Base-by-base conservation (phyloP, 2,113 vertebrate genomes). In the Bos javanicus region DNA sequence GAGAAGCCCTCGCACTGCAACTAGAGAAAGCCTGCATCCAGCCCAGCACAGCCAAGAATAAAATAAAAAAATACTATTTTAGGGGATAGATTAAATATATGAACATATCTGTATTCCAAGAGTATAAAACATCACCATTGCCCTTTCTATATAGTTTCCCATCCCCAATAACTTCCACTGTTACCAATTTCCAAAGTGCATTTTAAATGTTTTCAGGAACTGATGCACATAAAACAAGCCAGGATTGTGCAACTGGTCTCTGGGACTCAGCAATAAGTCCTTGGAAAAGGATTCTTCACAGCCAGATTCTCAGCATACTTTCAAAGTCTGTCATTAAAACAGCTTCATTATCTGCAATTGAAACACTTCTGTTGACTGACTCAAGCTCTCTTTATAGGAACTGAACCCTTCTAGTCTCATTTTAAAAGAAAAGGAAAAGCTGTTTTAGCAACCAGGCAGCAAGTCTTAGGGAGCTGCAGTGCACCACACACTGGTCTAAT, bases 271-370 rank as follows among this genome's bases (percentile, higher is more conserved):
- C 10, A 57, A 3, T 26, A 62, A 90, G 39, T 57, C 83, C 81
- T 92, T 82, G 56, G 59, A 74, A 93, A 93, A 91, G 36, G 59
- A 84, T 87, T 81, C 46, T 76, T 94, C 92, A 76, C 25, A 83
- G 39, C 48, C 48, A 92, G 92, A 90, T 91, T 81, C 59, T 39
- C 92, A n/a, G 28, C 59, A 87, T 59, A 56, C 15, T 92, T 87
- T 43, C 28, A 91, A 94, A 82, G 26, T 83, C 21, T 93, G 89
- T 50, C 78, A 85, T 50, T 89, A 86, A 95, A 86, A 96, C 33
- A 87, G 52, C 81, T 76, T 86, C 59, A 85, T 95, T 64, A 90
- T 43, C 74, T 83, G 56, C 62, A 90, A 95, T 56, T 60, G 13
- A 94, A 91, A 71, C 56, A 88, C 43, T 54, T 93, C 15, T 62